These are phyloP conservation scores for Myrmecophaga tridactyla DNA, from an alignment of 2,113 vertebrate genomes.

Conservation along the genomic window DNA sequence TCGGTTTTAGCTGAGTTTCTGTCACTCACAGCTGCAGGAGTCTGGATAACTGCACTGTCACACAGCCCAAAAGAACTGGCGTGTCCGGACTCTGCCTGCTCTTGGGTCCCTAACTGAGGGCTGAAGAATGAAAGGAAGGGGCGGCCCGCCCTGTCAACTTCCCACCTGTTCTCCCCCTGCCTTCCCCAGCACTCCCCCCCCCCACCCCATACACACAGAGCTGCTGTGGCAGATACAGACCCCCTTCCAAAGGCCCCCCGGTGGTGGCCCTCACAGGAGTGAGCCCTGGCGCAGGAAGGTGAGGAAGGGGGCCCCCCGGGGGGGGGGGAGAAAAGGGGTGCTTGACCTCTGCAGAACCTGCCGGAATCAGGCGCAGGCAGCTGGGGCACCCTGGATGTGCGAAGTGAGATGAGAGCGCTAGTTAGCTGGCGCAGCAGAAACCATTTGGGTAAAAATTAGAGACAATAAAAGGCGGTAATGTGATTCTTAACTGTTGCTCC, in stretches of 20 bases:
- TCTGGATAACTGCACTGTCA: not conserved
- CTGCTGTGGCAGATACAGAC: too few species aligned
- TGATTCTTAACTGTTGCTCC: conserved; percentile 74
- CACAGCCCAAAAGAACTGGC: not conserved
- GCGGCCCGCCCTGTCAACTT: fast-evolving
- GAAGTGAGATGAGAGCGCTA: not conserved
- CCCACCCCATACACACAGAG: not conserved
- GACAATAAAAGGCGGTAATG: conserved; percentile 70
- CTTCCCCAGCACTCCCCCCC: too few species aligned
- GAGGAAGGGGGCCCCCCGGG: fast-evolving
- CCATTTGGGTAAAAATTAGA: conserved; percentile 68
- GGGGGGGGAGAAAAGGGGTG: fast-evolving
- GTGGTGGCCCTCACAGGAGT: too few species aligned
- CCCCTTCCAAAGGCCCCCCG: not conserved
- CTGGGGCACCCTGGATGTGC: not conserved
- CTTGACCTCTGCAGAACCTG: too few species aligned
- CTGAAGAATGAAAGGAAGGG: not conserved
- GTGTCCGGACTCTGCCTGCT: not conserved
- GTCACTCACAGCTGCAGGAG: not conserved
- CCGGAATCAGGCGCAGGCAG: not conserved
- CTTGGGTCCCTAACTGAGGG: not conserved
- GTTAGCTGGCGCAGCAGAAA: conserved; percentile 52
- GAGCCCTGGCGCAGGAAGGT: not conserved
- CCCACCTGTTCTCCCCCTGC: too few species aligned
- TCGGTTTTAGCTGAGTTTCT: not conserved